Percentiles rank a stretch among this genome's conserved stretches.
These are phyloP conservation scores for Eristalinus aeneus DNA, from an alignment of 2,888 invertebrate genomes.

Conservation along the genomic window DNA sequence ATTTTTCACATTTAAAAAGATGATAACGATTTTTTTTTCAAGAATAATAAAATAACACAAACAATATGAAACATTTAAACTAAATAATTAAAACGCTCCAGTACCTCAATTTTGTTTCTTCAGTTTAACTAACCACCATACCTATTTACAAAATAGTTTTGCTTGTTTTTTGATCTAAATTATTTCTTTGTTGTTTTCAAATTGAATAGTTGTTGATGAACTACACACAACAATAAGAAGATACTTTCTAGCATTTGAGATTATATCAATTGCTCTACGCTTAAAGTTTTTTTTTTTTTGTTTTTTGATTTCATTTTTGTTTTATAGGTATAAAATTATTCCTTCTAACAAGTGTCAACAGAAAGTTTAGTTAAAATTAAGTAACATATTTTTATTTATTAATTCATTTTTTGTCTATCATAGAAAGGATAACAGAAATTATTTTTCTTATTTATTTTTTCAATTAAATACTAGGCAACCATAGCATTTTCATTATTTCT, in stretches of 20 bases:
- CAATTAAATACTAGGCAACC: constrained; percentile 43
- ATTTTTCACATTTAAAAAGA: constrained; percentile 17
- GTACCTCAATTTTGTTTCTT: constrained; percentile 18
- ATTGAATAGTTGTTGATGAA: constrained; percentile 42
- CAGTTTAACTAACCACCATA: constrained; percentile 37
- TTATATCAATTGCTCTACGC: constrained; percentile 32
- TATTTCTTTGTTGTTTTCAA: neutral
- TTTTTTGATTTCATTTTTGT: neutral
- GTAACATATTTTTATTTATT: constrained; percentile 19
- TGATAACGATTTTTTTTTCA: neutral
- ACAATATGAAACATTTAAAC: neutral
- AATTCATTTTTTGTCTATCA: constrained; percentile 16
- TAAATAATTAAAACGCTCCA: constrained; percentile 29
- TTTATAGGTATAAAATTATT: constrained; percentile 5
- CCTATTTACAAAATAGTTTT: constrained; percentile 41
- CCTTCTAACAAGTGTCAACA: constrained; percentile 49
- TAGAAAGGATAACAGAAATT: constrained; percentile 31
- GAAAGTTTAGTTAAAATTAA: constrained; percentile 30
- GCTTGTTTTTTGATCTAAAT: constrained; percentile 37
- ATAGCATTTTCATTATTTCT: constrained; percentile 33
- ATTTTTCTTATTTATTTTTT: neutral
- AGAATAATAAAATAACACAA: constrained; percentile 1
- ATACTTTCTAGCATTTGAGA: constrained; percentile 44
- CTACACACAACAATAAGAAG: constrained; percentile 53
- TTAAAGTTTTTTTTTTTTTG: constrained; percentile 36